Evolutionary conservation across 2,888 invertebrate species (phyloP).

Genomic region (Homarus gammarus): DNA sequence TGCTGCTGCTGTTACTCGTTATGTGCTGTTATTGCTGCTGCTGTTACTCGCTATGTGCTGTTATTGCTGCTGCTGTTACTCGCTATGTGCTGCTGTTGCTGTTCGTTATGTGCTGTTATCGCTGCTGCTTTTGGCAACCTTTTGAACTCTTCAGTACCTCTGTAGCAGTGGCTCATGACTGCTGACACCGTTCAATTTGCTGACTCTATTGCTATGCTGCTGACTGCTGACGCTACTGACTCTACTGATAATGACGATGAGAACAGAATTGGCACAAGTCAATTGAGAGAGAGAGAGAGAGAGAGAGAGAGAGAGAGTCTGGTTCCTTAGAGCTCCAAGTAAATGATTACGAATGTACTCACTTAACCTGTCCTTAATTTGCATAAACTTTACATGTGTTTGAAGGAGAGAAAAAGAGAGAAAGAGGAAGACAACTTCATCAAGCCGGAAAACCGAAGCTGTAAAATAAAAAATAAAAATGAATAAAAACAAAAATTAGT

Average conservation of each 20-base stretch:
- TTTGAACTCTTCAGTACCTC: no score
- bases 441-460: no score
- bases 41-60: neutral
- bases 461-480: no score
- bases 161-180: neutral
- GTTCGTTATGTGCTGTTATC: neutral
- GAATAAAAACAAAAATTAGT: no score
- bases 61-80: neutral
- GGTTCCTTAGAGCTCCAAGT: no score
- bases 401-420: neutral
- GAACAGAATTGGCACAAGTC: no score
- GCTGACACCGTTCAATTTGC: neutral
- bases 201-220: neutral
- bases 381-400: conserved; percentile 10
- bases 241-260: neutral
- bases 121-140: neutral
- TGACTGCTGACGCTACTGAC: neutral
- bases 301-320: no score
- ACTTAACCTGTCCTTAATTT: neutral
- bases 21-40: neutral
- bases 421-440: neutral
- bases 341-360: neutral
- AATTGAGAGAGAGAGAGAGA: no score
- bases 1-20: no score
- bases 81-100: neutral